Percentiles rank a stretch among this genome's conserved stretches.
Evolutionary conservation across 2,797 vertebrate genomes (phyloP).

Genomic region (Sebastes vulpes): DNA sequence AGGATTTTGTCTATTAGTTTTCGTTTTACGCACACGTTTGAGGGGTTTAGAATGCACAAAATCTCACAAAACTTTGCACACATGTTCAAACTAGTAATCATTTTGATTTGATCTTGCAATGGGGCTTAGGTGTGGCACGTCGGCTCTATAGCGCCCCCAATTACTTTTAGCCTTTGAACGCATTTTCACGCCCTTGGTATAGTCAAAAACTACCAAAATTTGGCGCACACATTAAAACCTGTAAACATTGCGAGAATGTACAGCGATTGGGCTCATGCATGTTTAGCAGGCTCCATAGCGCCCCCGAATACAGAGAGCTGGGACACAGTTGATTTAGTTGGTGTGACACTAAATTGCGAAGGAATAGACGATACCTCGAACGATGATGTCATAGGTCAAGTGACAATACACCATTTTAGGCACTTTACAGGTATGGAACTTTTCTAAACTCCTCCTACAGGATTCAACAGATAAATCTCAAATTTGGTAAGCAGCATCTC

Average conservation of each 20-base stretch:
- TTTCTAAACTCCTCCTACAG: not conserved
- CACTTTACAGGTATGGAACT: not conserved
- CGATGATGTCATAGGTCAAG: not conserved
- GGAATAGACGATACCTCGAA: not conserved
- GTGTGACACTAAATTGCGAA: not conserved
- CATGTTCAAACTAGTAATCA: not conserved
- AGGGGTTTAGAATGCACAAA: not conserved
- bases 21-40: not conserved
- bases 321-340: too few species aligned
- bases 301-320: too few species aligned
- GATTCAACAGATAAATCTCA: not conserved
- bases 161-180: too few species aligned
- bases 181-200: too few species aligned
- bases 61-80: not conserved
- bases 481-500: not conserved
- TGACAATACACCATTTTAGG: not conserved
- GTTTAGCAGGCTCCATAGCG: too few species aligned
- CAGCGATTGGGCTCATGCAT: too few species aligned
- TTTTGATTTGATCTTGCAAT: not conserved
- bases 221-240: too few species aligned
- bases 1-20: not conserved
- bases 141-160: not conserved
- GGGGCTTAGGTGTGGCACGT: too few species aligned
- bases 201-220: too few species aligned
- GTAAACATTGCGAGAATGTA: too few species aligned